phyloP scores from a whole-genome alignment of 2,113 vertebrate species.

The Pantherophis guttatus region DNA sequence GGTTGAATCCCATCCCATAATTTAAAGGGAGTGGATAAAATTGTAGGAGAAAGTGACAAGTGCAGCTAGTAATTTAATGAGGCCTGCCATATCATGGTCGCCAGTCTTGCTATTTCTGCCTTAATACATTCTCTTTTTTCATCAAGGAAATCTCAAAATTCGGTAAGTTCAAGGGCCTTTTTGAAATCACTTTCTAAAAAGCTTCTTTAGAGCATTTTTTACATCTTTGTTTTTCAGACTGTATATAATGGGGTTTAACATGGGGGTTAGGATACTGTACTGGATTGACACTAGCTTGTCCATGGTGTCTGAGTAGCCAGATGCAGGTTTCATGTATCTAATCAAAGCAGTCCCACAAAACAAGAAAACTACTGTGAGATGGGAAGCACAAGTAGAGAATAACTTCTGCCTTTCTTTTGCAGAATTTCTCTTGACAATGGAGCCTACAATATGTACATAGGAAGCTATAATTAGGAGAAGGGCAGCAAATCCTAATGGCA shows the following conservation, averaged over 20 bases:
- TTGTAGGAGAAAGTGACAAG: neutral
- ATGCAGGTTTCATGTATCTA: constrained; percentile 47
- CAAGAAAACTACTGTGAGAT: constrained; percentile 58
- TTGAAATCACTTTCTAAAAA: neutral
- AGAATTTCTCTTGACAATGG: constrained; percentile 51
- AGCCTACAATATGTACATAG: constrained; percentile 50
- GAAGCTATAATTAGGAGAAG: constrained; percentile 42
- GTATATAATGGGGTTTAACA: constrained; percentile 21
- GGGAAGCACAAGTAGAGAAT: constrained; percentile 61
- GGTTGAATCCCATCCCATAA: neutral
- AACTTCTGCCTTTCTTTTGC: constrained; percentile 41
- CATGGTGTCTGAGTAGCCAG: constrained; percentile 4
- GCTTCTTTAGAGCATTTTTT: neutral
- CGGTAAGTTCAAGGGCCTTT: neutral
- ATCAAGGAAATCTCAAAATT: neutral
- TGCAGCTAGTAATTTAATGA: neutral
- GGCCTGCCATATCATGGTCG: neutral
- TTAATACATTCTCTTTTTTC: neutral
- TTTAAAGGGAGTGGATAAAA: neutral
- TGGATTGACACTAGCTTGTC: constrained; percentile 34
- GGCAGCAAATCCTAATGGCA: constrained; percentile 25
- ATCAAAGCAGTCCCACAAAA: constrained; percentile 55
- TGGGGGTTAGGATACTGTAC: constrained; percentile 19
- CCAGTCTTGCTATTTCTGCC: neutral
- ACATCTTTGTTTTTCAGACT: constrained; percentile 18